Conservation (phyloP, 2,797 vertebrate genomes). For the Ibycter americanus region DNA sequence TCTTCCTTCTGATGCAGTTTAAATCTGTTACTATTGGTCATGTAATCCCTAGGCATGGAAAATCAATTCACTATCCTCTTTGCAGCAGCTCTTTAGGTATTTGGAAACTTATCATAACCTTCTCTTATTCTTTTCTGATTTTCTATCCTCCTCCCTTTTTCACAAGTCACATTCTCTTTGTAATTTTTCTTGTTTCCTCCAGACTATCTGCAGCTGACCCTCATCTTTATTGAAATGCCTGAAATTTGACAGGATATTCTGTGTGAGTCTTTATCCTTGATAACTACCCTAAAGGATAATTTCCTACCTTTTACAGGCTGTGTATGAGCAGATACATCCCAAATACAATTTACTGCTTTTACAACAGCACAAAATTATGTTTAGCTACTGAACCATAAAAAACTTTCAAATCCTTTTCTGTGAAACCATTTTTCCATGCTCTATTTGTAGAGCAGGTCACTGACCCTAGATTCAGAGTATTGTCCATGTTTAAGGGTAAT, state of each 20-base stretch:
- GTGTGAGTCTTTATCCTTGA: neutral
- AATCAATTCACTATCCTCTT: neutral
- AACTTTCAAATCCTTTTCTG: neutral
- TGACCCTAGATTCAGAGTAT: neutral
- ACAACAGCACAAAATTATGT: neutral
- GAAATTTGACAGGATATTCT: neutral
- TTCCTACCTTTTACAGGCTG: neutral
- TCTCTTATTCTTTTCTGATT: neutral
- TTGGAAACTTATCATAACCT: neutral
- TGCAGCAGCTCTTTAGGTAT: neutral
- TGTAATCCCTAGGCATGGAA: neutral
- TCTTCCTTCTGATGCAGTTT: neutral
- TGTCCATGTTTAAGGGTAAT: neutral
- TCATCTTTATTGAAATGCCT: neutral
- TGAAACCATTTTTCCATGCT: neutral
- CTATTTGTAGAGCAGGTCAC: neutral
- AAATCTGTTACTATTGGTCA: neutral
- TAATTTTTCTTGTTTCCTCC: neutral
- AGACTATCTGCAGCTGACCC: neutral
- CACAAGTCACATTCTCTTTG: neutral
- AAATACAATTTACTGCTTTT: constrained; percentile 18
- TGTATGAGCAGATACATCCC: neutral
- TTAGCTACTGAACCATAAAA: neutral
- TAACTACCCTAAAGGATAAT: neutral
- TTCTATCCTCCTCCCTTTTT: neutral